Percentiles rank a stretch among this genome's conserved stretches.
Conservation (phyloP, 1,140 invertebrate species). For the Ptiloglossa arizonensis region DNA sequence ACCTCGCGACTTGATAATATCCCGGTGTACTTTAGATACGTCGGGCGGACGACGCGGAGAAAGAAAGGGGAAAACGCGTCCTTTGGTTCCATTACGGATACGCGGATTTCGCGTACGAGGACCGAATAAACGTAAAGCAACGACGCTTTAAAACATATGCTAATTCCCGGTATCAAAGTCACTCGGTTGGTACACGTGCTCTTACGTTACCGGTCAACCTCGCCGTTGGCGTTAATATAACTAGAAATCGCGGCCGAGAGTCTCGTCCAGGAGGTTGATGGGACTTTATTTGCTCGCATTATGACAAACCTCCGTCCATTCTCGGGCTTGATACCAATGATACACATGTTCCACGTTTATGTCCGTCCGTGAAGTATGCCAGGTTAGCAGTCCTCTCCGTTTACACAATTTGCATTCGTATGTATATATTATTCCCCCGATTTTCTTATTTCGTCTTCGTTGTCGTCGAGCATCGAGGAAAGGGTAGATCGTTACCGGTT, state of each 20-base stretch:
- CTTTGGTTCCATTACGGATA: background rate
- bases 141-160: constrained; percentile 37
- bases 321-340: constrained; percentile 60
- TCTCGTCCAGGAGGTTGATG: constrained; percentile 34
- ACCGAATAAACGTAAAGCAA: constrained; percentile 6
- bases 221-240: constrained; percentile 52
- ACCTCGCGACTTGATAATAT: background rate
- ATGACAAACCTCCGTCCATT: constrained; percentile 55
- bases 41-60: background rate
- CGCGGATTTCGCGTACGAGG: background rate
- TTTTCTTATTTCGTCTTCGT: constrained; percentile 33
- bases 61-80: background rate
- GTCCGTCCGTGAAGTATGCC: constrained; percentile 35
- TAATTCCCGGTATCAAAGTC: constrained; percentile 53
- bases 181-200: constrained; percentile 18
- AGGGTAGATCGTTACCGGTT: constrained; percentile 54
- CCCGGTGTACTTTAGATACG: constrained; percentile 18
- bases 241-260: constrained; percentile 50
- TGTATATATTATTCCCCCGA: constrained; percentile 30
- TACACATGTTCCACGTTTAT: constrained; percentile 43
- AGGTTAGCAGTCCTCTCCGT: constrained; percentile 34
- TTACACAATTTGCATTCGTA: constrained; percentile 58
- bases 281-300: constrained; percentile 60
- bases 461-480: constrained; percentile 12
- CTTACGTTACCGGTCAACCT: constrained; percentile 31